These are phyloP conservation scores for Coptotermes formosanus DNA, from an alignment of 1,140 invertebrate genomes.

Conservation along the genomic window DNA sequence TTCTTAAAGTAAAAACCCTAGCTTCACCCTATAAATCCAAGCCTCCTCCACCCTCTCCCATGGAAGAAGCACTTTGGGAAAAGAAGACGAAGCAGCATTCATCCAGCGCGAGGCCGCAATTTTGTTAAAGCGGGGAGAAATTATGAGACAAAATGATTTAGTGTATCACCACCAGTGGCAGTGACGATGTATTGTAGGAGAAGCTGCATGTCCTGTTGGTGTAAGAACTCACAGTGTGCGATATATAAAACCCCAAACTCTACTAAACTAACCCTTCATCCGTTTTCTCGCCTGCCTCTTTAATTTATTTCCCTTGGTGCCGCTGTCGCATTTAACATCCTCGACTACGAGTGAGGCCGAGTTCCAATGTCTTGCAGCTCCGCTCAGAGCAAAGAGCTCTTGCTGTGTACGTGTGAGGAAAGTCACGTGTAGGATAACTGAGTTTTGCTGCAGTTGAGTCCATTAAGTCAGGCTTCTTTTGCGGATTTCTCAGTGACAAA, in stretches of 20 bases:
- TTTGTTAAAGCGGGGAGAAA: slow-evolving; percentile 16
- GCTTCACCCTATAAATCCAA: slow-evolving; percentile 5
- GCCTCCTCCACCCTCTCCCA: neutral
- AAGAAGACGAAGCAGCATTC: neutral
- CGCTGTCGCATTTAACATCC: neutral
- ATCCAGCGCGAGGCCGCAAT: neutral
- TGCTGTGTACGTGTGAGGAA: too few species aligned
- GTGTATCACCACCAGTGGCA: neutral
- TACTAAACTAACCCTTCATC: neutral
- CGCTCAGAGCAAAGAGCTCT: too few species aligned
- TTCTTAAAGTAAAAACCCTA: neutral
- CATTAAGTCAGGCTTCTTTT: too few species aligned
- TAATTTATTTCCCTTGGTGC: slow-evolving; percentile 2
- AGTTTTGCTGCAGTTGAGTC: too few species aligned
- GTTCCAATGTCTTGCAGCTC: neutral
- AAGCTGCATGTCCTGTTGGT: neutral
- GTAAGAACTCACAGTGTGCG: neutral
- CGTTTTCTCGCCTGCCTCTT: neutral
- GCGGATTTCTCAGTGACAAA: too few species aligned
- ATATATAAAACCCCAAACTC: slow-evolving; percentile 12
- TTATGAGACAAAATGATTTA: slow-evolving; percentile 19
- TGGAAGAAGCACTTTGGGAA: neutral
- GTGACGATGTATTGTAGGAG: neutral
- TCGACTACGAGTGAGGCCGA: neutral
- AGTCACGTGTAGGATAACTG: too few species aligned